A percentile compares a stretch with the other conserved stretches of the same genome.
Evolutionary conservation across 2,888 invertebrate genomes (phyloP).

Genomic region (Apantesis nais): DNA sequence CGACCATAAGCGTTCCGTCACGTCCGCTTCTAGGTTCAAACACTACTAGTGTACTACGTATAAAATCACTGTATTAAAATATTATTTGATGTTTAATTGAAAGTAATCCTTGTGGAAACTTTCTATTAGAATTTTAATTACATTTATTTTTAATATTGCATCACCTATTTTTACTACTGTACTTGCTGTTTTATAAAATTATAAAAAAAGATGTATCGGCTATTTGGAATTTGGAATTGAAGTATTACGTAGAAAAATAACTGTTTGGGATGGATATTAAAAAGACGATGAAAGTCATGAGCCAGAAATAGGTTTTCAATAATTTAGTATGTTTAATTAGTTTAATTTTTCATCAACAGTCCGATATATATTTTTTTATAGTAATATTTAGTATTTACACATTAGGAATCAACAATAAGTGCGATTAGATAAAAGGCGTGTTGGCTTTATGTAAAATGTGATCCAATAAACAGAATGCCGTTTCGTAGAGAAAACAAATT

Average conservation of each 20-base stretch:
- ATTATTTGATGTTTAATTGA: slow-evolving; percentile 18
- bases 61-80: slow-evolving; percentile 14
- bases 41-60: slow-evolving; percentile 35
- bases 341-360: too few relatives aligned
- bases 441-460: slow-evolving; percentile 22
- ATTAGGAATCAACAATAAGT: background rate
- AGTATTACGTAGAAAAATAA: too few relatives aligned
- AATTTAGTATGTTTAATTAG: too few relatives aligned
- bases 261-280: too few relatives aligned
- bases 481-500: slow-evolving; percentile 38
- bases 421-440: background rate
- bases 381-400: background rate
- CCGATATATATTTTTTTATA: too few relatives aligned
- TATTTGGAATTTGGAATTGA: too few relatives aligned
- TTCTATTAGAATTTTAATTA: background rate
- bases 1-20: slow-evolving; percentile 64
- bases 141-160: background rate
- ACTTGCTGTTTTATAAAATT: background rate
- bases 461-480: slow-evolving; percentile 35
- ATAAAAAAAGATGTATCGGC: background rate
- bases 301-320: too few relatives aligned
- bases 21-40: slow-evolving; percentile 57
- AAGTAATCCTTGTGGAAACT: background rate
- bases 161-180: background rate
- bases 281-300: too few relatives aligned